phyloP scores from a whole-genome alignment of 2,113 vertebrate species.

The Colius striatus region DNA sequence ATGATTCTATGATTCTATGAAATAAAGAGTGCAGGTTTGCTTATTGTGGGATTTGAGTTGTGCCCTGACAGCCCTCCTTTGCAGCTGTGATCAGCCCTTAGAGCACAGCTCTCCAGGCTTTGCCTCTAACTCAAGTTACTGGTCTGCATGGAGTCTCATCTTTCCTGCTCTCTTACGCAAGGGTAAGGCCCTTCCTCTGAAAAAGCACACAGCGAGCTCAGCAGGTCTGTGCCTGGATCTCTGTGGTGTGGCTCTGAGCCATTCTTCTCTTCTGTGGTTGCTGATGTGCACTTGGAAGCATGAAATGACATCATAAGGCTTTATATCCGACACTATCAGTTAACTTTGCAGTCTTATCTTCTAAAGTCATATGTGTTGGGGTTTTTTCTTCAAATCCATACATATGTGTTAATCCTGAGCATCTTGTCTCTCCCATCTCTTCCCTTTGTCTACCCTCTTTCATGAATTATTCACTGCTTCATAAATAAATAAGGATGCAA shows the following conservation, averaged over 20 bases:
- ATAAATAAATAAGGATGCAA: neutral
- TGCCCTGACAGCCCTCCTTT: neutral
- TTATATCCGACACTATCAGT: neutral
- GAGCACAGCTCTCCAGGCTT: neutral
- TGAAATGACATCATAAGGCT: neutral
- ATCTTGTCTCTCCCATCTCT: neutral
- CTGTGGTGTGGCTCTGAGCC: neutral
- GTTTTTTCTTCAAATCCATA: neutral
- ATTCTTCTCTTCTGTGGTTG: neutral
- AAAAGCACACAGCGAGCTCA: neutral
- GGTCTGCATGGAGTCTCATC: neutral
- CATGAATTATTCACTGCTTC: neutral
- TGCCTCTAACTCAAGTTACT: neutral
- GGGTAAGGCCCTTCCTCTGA: neutral
- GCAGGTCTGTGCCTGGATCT: neutral
- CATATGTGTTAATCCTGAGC: neutral
- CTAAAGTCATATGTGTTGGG: neutral
- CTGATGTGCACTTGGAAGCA: neutral
- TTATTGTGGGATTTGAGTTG: neutral
- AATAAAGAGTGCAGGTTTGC: neutral
- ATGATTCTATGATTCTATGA: neutral
- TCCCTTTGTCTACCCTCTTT: neutral
- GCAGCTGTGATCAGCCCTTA: neutral
- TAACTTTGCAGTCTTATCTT: neutral
- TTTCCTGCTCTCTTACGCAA: rapidly evolving